Evolutionary conservation across 2,797 vertebrate genomes (phyloP), one percentile per base, ranked within the genome.

Genomic region (Rhyacichthys aspro): DNA sequence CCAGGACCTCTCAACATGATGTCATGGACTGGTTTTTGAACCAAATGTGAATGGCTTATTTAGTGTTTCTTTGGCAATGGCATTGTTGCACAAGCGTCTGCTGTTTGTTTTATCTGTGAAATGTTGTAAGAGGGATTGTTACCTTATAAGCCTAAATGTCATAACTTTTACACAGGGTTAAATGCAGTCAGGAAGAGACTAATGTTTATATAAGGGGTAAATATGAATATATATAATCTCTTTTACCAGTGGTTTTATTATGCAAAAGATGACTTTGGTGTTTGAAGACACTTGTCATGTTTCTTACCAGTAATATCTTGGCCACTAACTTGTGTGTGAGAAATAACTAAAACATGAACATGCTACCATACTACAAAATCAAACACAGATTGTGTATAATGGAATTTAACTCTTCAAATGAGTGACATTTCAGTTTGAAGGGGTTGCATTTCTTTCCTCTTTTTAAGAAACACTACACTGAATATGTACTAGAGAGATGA

Each of bases 21-120:
- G 89, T 92, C 91, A 90, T 57, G 72, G 85, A 87, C 78, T 67
- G 79, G 72, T 73, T 86, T 49, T 79, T 52, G 79, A 43, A 77
- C 76, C 75, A 77, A 77, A 80, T 77, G 66, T 41, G 68, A 77
- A 66, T 64, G 63, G 50, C 63, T 76, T 67, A 70, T 74, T 60
- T 53, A 38, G 67, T 56, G 70, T 72, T 79, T 60, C 67, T 73
- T 57, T 44, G 34, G 57, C 12, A 36, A 59, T 44, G 61, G 71
- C 78, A 63, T 59, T 43, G 43, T 80, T 83, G 71, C 65, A 69
- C 67, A 70, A 37, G 28, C 59, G 59, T 78, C 67, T 63, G 56
- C 57, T 61, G 63, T 72, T 76, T 70, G 61, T 50, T 34, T 65
- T 48, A 58, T 49, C 47, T 11, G 44, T 41, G 4, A 53, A 66